Conservation (phyloP, 53 echinoderm and acorn worm genomes). For the Stichopus horrens region DNA sequence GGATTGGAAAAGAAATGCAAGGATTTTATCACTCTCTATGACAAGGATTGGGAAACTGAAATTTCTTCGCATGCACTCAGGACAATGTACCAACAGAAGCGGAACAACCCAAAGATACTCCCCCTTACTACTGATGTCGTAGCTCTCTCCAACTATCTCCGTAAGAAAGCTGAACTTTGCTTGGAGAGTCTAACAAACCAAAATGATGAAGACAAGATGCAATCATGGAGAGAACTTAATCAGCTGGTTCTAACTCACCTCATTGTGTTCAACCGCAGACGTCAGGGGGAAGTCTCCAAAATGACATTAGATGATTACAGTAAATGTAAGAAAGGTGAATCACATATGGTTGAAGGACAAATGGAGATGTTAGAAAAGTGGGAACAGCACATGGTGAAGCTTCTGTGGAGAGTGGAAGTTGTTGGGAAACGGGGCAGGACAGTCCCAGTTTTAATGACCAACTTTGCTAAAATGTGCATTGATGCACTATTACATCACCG, state of each 20-base stretch:
- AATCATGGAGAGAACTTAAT: slow-evolving; percentile 33
- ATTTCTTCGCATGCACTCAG: slow-evolving; percentile 62
- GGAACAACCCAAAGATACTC: slow-evolving; percentile 63
- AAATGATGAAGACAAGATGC: not conserved
- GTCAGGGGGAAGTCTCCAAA: slow-evolving; percentile 61
- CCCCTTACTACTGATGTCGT: slow-evolving; percentile 65
- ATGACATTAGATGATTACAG: slow-evolving; percentile 53
- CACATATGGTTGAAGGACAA: slow-evolving; percentile 31
- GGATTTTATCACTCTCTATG: slow-evolving; percentile 51
- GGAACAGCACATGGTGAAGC: slow-evolving; percentile 46
- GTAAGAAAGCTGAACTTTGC: slow-evolving; percentile 21
- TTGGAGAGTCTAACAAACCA: not conserved
- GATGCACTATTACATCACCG: slow-evolving; percentile 25
- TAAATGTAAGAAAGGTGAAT: slow-evolving; percentile 37
- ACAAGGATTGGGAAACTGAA: slow-evolving; percentile 63
- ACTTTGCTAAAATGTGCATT: slow-evolving; percentile 11
- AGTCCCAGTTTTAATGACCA: slow-evolving; percentile 53
- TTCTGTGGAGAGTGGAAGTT: slow-evolving; percentile 55
- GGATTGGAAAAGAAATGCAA: slow-evolving; percentile 39
- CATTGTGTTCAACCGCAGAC: slow-evolving; percentile 57
- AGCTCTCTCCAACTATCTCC: slow-evolving; percentile 43
- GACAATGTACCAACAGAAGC: slow-evolving; percentile 56
- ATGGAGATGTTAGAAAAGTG: slow-evolving; percentile 43
- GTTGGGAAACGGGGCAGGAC: slow-evolving; percentile 62
- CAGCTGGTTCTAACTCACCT: slow-evolving; percentile 42